Base-by-base conservation (phyloP, 2,797 vertebrate species). In the Coreius guichenoti region DNA sequence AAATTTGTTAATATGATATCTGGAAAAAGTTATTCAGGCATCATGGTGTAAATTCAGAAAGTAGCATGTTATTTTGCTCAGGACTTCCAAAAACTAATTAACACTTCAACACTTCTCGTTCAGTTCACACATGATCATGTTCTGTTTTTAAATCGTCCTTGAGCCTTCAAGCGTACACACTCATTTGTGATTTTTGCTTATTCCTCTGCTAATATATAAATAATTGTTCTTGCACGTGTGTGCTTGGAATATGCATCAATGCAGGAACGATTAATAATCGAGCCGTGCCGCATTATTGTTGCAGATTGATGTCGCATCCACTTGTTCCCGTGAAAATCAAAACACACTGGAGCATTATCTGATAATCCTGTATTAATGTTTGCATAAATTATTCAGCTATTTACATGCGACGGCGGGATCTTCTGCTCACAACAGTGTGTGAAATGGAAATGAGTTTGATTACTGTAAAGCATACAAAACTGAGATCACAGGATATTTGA, bases 401-500 rank as follows among this genome's bases (percentile, higher is more conserved):
- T 87, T 84, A 47, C 79, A 83, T 86, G 51, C 72, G 36, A 84
- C 68, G n/a, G 45, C 54, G 13, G 19, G 56, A 85, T 83, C 72
- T 76, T 85, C 51, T 75, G 69, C 58, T 45, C 81, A 87, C 19
- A 83, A 39, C 78, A 78, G 49, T 83, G 80, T 85, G 87, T 80
- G 82, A 76, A 86, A 88, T 89, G 87, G 68, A 90, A 87, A 89
- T 81, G 3, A 23, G n/a, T 54, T 51, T 82, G 86, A 88, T 86
- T 84, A 87, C 81, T 73, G 73, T 84, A 84, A 67, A 56, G 31
- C 78, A 70, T 16, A 73, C 78, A 82, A 75, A 78, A 85, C n/a
- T 61, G 21, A 77, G 67, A 70, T 77, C 68, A 80, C 82, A 84
- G 56, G 67, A 67, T 75, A 47, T 74, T 63, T 47, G 49, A 19